A percentile compares a stretch with the other conserved stretches of the same genome.
phyloP scores from a whole-genome alignment of 2,113 vertebrate genomes.

The Progne subis region DNA sequence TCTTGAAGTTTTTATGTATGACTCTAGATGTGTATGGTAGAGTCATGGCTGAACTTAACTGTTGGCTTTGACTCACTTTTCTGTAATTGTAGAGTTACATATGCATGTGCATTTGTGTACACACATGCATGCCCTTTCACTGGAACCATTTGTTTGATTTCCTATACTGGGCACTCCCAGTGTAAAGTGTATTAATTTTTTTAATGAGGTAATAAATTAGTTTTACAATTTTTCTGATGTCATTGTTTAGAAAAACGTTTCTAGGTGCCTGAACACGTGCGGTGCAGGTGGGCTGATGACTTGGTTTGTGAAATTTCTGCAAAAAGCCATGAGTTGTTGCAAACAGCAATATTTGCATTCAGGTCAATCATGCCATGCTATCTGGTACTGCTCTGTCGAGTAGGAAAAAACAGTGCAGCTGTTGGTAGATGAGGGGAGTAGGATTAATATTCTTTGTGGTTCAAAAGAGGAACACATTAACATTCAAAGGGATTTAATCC shows the following conservation, averaged over 20 bases:
- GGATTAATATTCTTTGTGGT: constrained; percentile 68
- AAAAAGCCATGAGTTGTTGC: not conserved
- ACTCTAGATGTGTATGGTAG: not conserved
- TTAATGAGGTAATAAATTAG: not conserved
- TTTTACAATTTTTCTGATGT: not conserved
- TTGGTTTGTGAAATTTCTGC: not conserved
- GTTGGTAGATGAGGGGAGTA: constrained; percentile 42
- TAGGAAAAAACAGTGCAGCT: constrained; percentile 55
- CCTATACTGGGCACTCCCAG: not conserved
- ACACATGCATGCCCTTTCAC: not conserved
- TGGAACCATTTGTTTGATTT: not conserved
- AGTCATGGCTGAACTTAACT: not conserved
- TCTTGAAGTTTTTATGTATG: rapidly evolving
- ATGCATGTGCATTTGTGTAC: not conserved
- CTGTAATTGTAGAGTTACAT: not conserved
- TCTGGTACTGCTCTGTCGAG: constrained; percentile 22
- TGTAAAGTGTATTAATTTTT: not conserved
- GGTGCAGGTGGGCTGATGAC: not conserved
- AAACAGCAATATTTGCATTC: constrained; percentile 36
- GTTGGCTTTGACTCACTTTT: not conserved
- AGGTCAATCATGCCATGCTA: not conserved
- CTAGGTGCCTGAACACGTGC: not conserved
- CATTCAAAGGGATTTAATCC: constrained; percentile 67
- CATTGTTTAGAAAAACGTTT: not conserved
- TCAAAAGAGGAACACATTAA: constrained; percentile 62